phyloP scores from a whole-genome alignment of 2,797 vertebrate genomes.

The Cossypha niveicapilla region DNA sequence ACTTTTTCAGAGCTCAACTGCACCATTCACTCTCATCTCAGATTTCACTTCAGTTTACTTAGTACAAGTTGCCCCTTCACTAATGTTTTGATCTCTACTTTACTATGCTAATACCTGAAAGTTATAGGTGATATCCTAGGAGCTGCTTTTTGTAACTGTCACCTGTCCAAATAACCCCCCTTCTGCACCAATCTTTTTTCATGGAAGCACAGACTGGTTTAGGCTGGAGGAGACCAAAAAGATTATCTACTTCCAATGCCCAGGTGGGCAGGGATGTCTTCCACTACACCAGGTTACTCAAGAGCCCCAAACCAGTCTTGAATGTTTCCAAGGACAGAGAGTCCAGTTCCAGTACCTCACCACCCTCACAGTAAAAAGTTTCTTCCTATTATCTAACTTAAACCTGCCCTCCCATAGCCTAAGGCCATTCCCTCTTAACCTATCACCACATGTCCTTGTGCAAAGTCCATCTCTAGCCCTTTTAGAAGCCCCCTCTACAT shows the following conservation, averaged over 20 bases:
- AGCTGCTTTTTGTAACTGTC: not conserved
- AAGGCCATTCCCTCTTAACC: not conserved
- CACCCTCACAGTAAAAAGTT: not conserved
- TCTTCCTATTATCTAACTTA: not conserved
- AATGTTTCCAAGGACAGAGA: not conserved
- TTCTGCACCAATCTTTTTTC: not conserved
- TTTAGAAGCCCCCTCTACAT: fast-evolving
- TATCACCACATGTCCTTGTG: not conserved
- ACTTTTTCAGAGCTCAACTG: not conserved
- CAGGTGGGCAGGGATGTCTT: not conserved
- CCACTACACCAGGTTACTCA: not conserved
- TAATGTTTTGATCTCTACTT: not conserved
- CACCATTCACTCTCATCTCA: not conserved
- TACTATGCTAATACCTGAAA: not conserved
- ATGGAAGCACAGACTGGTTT: not conserved
- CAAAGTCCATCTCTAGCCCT: not conserved
- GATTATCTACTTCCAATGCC: not conserved
- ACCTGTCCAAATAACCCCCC: not conserved
- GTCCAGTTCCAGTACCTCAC: not conserved
- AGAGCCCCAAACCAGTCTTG: not conserved
- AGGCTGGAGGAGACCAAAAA: not conserved
- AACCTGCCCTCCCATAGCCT: not conserved
- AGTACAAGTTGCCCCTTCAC: not conserved
- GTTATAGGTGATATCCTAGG: not conserved
- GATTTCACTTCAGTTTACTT: not conserved